Evolutionary conservation across 2,797 vertebrate genomes (phyloP), one percentile per base, ranked within the genome.

Genomic region (Chaetodon trifasciatus): DNA sequence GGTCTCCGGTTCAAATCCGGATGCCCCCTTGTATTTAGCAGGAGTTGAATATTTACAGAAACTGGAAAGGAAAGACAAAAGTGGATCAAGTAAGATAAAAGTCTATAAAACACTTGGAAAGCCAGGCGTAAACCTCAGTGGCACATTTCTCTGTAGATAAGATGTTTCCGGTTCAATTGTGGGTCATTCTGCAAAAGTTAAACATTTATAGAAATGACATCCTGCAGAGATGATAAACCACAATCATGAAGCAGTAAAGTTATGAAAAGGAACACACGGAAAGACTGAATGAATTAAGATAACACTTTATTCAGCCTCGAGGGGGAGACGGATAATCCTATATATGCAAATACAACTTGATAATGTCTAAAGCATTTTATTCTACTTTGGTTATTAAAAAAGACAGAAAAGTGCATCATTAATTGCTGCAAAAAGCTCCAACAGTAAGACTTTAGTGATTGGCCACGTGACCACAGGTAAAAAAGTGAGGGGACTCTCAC

Each of bases 101-200:
- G 11, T 9, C 39, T 40, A 40, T 32, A 32, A 40, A 40, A 40
- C 39, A 40, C 39, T 9, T 11, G 28, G 15, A 28, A 12, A 57
- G n/a, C 6, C 16, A 19, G 92, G 93, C 94, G 93, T 93, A 94
- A 8, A 40, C 91, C 93, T 94, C 93, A 94, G 93, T 91, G 93
- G 93, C 90, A 93, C 93, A 92, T 9, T 42, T 3, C 13, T 11
- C 24, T 21, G 15, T 5, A 5, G 21, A 15, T 3, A 19, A 9
- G 13, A 86, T 79, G 82, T 83, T 79, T 67, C 83, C 42, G 78
- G 84, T 88, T 91, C 81, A 86, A 58, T 19, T 58, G 1, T 61
- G 58, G 19, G 3, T 37, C 17, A 8, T 10, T 87, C 83, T 40
- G 10, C 2, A 47, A 0, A 8, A 40, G n/a, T 47, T 8, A 42